phyloP scores from a whole-genome alignment of 1,140 invertebrate genomes.

The Chelonus insularis region DNA sequence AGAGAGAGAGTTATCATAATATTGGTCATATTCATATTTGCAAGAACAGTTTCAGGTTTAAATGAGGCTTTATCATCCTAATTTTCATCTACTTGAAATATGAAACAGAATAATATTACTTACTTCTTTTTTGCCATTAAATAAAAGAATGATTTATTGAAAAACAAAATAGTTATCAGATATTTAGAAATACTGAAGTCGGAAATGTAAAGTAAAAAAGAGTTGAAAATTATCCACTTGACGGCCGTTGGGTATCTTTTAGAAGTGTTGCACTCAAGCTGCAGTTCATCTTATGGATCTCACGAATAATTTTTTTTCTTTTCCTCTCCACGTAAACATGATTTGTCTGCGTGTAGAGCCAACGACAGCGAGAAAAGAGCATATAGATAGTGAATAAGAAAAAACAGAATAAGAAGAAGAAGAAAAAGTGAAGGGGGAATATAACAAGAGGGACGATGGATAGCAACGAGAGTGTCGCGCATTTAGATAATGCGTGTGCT shows the following conservation, averaged over 20 bases:
- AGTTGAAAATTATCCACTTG: conserved; percentile 48
- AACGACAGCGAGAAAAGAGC: not conserved
- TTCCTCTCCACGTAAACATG: not conserved
- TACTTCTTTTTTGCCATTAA: no score
- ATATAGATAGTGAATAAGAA: not conserved
- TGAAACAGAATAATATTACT: no score
- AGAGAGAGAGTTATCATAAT: no score
- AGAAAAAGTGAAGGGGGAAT: conserved; percentile 23
- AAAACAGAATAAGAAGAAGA: not conserved
- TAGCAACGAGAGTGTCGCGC: conserved; percentile 48
- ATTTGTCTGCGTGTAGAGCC: not conserved
- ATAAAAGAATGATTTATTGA: no score
- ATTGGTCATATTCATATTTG: no score
- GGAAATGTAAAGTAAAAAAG: no score
- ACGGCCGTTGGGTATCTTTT: conserved; percentile 43
- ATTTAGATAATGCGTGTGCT: conserved; percentile 56
- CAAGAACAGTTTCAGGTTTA: no score
- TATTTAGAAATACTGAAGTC: no score
- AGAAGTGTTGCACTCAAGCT: conserved; percentile 34
- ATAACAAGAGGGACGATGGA: conserved; percentile 27
- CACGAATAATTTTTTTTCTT: not conserved
- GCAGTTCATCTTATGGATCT: conserved; percentile 4
- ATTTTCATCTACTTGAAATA: no score
- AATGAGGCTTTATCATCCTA: no score
- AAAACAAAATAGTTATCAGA: no score